Conservation (phyloP, 2,888 invertebrate genomes). For the Schizaphis graminum region DNA sequence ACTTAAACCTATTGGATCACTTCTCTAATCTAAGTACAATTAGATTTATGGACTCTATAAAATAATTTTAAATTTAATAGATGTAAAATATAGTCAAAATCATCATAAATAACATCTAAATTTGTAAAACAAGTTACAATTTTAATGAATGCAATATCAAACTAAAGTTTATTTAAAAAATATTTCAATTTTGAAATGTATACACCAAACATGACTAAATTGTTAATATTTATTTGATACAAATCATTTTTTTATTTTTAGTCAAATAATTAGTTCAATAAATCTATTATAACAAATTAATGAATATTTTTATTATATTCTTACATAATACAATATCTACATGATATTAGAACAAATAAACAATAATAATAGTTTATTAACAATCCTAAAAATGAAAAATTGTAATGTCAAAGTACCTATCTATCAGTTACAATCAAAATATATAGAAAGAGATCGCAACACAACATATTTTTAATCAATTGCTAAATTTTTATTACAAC, state of each 20-base stretch:
- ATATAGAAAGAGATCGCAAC: conserved; percentile 2
- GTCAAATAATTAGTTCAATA: not conserved
- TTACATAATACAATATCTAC: not conserved
- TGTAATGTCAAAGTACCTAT: not conserved
- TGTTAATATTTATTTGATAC: not conserved
- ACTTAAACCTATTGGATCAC: not conserved
- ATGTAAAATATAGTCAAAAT: not conserved
- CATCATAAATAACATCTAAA: not conserved
- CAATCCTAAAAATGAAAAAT: not conserved
- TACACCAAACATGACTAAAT: not conserved
- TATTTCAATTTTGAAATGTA: not conserved
- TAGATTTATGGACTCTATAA: not conserved
- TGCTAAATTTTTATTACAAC: not conserved
- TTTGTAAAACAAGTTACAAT: not conserved
- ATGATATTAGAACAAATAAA: not conserved
- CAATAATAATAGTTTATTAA: not conserved
- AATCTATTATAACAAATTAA: not conserved
- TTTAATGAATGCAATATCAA: not conserved
- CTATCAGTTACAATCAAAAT: not conserved
- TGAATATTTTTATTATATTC: not conserved
- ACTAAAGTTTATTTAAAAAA: not conserved
- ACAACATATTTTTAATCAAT: not conserved
- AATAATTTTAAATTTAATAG: not conserved
- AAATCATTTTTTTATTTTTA: not conserved
- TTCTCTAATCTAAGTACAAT: not conserved